Base-by-base conservation (phyloP, 2,113 vertebrate genomes). In the Sander lucioperca region DNA sequence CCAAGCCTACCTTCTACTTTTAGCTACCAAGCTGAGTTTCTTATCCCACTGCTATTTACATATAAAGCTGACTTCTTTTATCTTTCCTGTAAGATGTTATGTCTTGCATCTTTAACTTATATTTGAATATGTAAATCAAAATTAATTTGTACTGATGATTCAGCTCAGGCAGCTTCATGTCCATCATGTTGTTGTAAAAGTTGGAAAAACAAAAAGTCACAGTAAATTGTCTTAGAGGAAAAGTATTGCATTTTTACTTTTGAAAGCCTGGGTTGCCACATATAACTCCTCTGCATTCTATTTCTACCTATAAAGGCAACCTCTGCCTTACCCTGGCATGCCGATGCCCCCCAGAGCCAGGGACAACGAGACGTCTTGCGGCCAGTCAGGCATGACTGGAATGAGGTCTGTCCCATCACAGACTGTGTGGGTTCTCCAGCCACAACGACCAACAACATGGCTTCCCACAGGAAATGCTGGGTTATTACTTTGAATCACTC, bases 401-500 rank as follows among this genome's bases (percentile, higher is more conserved):
- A 43, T 54, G 18, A 99, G 87, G 0, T 25, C 83, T 19, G 86
- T 92, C 1, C 96, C 96, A 36, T 95, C 82, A 25, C 94, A 95
- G 85, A 98, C 87, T 5, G 93, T 93, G 77, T 96, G 96, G 1
- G 93, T 96, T 74, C 93, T 96, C 97, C 97, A 98, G 62, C 97
- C 97, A 1, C 74, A 58, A 1, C 0, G 0, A 70, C 85, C 74
- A 27, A 96, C 14, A 0, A 96, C 96, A 61, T 94, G 89, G 15
- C 86, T 45, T 2, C 96, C 97, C 15, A 84, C 92, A 0, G 92
- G 91, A 33, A 96, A 97, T 6, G 82, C 84, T 30, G 95, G 33
- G 78, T 97, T 96, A 43, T 96, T 96, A 82, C 97, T 98, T 92
- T 97, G 95, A 51, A 96, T 45, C 82, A 96, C 87, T 88, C 97